These are phyloP conservation scores for Actenoides hombroni DNA, from an alignment of 2,113 vertebrate species.

Conservation along the genomic window DNA sequence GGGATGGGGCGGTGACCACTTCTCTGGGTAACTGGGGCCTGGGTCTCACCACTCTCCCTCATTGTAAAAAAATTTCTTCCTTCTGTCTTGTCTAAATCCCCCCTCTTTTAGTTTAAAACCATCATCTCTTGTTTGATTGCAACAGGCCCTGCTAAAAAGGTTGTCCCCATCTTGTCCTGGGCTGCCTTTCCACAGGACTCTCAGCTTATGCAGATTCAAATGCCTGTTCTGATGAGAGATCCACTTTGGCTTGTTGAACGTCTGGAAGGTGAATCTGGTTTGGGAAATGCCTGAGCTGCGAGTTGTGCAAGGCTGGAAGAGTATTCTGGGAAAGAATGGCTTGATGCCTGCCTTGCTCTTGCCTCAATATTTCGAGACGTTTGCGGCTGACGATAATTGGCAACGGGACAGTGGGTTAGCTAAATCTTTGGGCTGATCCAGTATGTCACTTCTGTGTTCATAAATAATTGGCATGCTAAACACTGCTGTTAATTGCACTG, in stretches of 20 bases:
- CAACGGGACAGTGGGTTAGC: not conserved
- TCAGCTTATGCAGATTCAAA: not conserved
- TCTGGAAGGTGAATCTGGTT: not conserved
- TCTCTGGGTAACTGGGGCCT: not conserved
- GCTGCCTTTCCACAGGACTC: not conserved
- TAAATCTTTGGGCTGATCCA: slow-evolving; percentile 12
- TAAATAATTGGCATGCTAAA: not conserved
- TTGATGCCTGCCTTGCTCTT: not conserved
- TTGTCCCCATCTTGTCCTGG: not conserved
- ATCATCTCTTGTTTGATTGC: not conserved
- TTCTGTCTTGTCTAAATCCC: too few relatives aligned
- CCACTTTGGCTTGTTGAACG: too few relatives aligned
- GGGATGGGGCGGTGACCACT: not conserved
- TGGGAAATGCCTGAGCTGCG: not conserved
- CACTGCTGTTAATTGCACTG: slow-evolving; percentile 24
- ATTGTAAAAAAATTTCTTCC: not conserved
- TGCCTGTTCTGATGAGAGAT: not conserved
- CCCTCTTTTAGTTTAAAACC: not conserved
- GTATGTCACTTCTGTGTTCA: not conserved
- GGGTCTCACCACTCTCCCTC: not conserved
- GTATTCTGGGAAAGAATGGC: not conserved
- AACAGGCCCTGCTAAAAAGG: not conserved
- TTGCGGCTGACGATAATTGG: not conserved
- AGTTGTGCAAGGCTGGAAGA: not conserved
- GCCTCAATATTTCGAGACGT: accelerated